Base-by-base conservation (phyloP, 92 coral and sea anemone genomes). In the Porites lobata region DNA sequence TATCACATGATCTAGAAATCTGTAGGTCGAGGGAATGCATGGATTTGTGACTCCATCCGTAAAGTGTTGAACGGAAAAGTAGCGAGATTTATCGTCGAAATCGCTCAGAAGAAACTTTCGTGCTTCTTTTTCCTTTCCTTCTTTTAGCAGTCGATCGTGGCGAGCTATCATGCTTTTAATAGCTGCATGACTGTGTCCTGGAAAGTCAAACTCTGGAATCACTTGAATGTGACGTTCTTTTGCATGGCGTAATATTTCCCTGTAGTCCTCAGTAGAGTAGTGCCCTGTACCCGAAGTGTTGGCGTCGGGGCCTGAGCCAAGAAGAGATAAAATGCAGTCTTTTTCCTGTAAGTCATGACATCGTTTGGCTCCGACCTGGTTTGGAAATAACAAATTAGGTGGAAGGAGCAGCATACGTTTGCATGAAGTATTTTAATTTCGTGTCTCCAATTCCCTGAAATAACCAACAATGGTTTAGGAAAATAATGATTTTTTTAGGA, bases 121-220 rank as follows among this genome's bases (percentile, higher is more conserved):
- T 12, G 93, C 92, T 22, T 89, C 81, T 19, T 26, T 50, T 10
- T 26, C 68, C 29, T 85, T 58, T 50, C 83, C 89, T 18, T 79
- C 68, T 17, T 68, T 18, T 22, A 90, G 80, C 56, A 88, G 50
- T 19, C 79, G 65, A 22, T 85, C 86, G 72, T 84, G 87, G 4
- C 98, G 92, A 19, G 92, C 91, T 62, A 88, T 86, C 98, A 95
- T 95, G 32, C 96, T 84, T 62, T 85, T 88, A 10, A 95, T 91
- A 29, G 96, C 96, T 0, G 96, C 96, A 56, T 88, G 90, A 12
- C 95, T 72, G 72, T 96, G 98, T 0, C 98, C 96, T 3, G 98
- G 98, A 87, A 96, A 89, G 86, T 96, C 98, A 65, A 94, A 94
- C 85, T 94, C 96, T n/a, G 96, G 96, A 62, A 94, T 91, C 17